Percentiles rank a stretch among this genome's conserved stretches.
These are phyloP conservation scores for Perccottus glenii DNA, from an alignment of 2,113 vertebrate genomes.

Conservation along the genomic window DNA sequence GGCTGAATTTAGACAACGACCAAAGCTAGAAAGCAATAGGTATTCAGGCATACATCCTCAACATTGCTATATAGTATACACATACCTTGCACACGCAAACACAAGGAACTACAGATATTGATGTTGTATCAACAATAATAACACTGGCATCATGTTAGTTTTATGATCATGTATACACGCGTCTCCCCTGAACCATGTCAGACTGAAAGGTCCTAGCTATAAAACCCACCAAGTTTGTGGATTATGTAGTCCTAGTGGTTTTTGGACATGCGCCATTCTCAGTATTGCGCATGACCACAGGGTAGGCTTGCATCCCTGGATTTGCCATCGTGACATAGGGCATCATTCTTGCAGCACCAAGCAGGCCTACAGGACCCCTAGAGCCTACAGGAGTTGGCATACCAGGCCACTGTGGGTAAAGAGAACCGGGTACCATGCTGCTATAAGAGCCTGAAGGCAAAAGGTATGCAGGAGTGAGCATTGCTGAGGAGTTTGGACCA, in stretches of 20 bases:
- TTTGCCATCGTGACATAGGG: constrained; percentile 67
- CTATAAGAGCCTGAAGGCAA: constrained; percentile 78
- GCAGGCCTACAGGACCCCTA: constrained; percentile 62
- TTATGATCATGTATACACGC: constrained; percentile 58
- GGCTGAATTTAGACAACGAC: constrained; percentile 66
- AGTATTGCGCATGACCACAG: constrained; percentile 71
- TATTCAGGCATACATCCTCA: constrained; percentile 53
- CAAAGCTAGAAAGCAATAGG: constrained; percentile 61
- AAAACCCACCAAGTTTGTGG: constrained; percentile 8
- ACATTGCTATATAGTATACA: constrained; percentile 50
- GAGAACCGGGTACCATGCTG: constrained; percentile 73
- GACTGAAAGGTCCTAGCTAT: constrained; percentile 13
- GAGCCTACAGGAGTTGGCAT: constrained; percentile 60
- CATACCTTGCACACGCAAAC: constrained; percentile 33
- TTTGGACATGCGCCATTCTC: constrained; percentile 68
- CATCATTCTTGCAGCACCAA: constrained; percentile 55
- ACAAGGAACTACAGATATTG: constrained; percentile 49
- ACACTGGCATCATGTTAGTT: constrained; percentile 65
- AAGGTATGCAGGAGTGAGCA: constrained; percentile 68
- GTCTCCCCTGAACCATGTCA: constrained; percentile 38
- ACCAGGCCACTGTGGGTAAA: constrained; percentile 81
- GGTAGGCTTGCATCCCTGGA: constrained; percentile 73
- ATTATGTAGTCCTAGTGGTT: constrained; percentile 80
- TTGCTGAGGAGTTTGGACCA: constrained; percentile 59
- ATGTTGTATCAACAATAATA: constrained; percentile 56